These are phyloP conservation scores for Trichoplusia ni DNA, from an alignment of 1,140 invertebrate species.

Conservation along the genomic window DNA sequence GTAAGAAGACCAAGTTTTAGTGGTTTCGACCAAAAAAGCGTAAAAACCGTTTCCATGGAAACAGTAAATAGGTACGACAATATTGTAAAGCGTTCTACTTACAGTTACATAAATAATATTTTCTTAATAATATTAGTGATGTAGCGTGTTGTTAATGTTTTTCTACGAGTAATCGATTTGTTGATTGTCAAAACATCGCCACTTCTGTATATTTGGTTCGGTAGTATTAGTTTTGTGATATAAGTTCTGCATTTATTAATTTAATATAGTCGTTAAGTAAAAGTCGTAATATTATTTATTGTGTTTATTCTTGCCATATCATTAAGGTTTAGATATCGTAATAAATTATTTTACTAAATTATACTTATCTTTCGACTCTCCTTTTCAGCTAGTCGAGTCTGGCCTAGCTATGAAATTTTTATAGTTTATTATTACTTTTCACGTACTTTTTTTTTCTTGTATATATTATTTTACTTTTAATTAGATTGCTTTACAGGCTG, in stretches of 20 bases:
- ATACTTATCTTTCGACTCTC: neutral
- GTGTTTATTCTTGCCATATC: conserved; percentile 72
- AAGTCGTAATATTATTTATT: conserved; percentile 48
- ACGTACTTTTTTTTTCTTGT: no score
- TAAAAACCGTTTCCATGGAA: neutral
- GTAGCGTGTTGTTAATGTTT: no score
- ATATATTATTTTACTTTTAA: no score
- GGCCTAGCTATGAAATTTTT: no score
- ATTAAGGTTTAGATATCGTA: conserved; percentile 36
- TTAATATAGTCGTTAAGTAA: conserved; percentile 35
- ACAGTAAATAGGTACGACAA: neutral
- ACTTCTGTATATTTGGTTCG: neutral
- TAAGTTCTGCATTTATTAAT: conserved; percentile 48
- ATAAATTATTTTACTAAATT: conserved; percentile 28
- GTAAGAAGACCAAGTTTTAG: neutral
- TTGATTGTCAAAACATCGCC: neutral
- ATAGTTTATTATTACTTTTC: no score
- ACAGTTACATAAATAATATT: no score
- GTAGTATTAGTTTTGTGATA: conserved; percentile 15
- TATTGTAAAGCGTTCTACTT: no score
- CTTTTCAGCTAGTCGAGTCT: no score
- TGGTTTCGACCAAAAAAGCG: neutral
- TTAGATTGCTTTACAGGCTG: no score
- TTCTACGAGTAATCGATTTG: no score
- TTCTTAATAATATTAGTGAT: no score